Base-by-base conservation (phyloP, 2,888 invertebrate species). In the Chaetoderma sp. region DNA sequence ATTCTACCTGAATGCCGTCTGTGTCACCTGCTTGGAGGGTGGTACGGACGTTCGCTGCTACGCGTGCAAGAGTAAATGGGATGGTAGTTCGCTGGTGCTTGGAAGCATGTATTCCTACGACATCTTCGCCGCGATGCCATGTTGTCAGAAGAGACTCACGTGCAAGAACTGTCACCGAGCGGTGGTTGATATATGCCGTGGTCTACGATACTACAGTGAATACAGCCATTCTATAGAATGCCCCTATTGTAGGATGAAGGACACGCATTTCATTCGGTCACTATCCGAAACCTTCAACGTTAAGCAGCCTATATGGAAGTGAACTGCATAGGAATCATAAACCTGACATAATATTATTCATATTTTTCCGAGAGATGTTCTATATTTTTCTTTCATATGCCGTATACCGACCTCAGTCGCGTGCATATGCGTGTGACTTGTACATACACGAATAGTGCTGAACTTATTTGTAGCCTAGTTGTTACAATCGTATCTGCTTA, bases 101-200 rank as follows among this genome's bases (percentile, higher is more conserved):
- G 98, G 98, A 74, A 96, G 97, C 72, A 96, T 98, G 95, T 98
- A 98, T 89, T 94, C 96, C 67, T 98, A 96, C 85, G 98, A 98
- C 88, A 95, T 98, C 78, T 97, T 98, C 87, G 98, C 98, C 85
- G 96, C 97, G 68, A 94, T 93, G 88, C 96, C 96, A 21, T 98
- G 98, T 88, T 98, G 98, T 89, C 91, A 93, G 83, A 95, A 95
- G 83, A 91, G 97, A 78, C 90, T 96, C 59, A 91, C 95, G 93
- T 98, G 98, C 90, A 96, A 94, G 90, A 91, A 91, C 85, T 98
- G 98, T 90, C 93, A 91, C 88, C 93, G 94, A 88, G 92, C 94
- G 49, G 91, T 96, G 70, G 91, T 96, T 78, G 92, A 93, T 87
- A 93, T 94, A 92, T 83, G 93, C 93, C 87, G 70, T 25, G 79